phyloP scores from a whole-genome alignment of 2,113 vertebrate species.

The Hirundichthys speculiger region DNA sequence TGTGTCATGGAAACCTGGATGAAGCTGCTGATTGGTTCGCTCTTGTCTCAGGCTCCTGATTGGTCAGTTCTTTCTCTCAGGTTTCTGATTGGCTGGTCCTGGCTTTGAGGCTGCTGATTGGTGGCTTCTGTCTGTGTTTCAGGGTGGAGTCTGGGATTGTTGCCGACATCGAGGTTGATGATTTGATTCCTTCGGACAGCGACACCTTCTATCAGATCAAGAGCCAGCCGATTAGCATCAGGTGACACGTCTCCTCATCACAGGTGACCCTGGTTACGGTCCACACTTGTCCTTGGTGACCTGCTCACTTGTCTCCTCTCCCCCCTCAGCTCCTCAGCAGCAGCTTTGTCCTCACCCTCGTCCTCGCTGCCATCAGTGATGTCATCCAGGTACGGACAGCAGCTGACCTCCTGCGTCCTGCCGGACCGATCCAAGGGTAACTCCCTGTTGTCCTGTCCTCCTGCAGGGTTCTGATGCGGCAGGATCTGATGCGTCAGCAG shows the following conservation, averaged over 20 bases:
- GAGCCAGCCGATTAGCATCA: constrained; percentile 85
- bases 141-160: constrained; percentile 88
- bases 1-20: too few species aligned
- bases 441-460: not conserved
- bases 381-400: constrained; percentile 58
- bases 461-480: constrained; percentile 83
- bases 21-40: not conserved
- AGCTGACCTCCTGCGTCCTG: not conserved
- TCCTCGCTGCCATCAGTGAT: constrained; percentile 52
- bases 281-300: not conserved
- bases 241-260: constrained; percentile 43
- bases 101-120: constrained; percentile 21
- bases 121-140: not conserved
- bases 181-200: constrained; percentile 74
- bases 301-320: too few species aligned
- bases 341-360: constrained; percentile 25
- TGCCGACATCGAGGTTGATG: constrained; percentile 88
- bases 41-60: not conserved
- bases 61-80: not conserved
- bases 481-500: constrained; percentile 91
- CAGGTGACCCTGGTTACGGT: not conserved
- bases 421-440: not conserved
- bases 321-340: constrained; percentile 21
- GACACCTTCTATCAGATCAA: constrained; percentile 89
- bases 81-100: not conserved